Evolutionary conservation across 2,888 invertebrate genomes (phyloP), one percentile per base, ranked within the genome.

Genomic region (Leucoma salicis): DNA sequence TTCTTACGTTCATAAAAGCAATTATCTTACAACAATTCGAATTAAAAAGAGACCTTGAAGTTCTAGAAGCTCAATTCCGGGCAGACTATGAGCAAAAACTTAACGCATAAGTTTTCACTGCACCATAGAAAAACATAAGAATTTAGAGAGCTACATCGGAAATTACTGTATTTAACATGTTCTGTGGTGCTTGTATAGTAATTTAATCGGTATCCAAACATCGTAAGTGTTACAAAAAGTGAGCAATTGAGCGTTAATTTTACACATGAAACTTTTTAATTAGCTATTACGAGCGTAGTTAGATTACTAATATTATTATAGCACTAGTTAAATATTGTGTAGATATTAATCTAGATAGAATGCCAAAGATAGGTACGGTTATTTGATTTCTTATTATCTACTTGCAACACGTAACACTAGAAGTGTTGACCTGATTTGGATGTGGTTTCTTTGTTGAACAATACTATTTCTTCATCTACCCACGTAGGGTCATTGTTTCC

Each of bases 71-170:
- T n/a, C 31, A 42, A 29, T 1, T 7, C 27, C n/a, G n/a, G 46
- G 63, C 41, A 41, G n/a, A 27, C 32, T 14, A 29, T 10, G 34
- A 45, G 48, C 14, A 14, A 41, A 42, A 37, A 35, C 14, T 33
- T 25, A 12, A 1, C 13, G 15, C n/a, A 12, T 14, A 15, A 37
- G 4, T 28, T 29, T 18, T 15, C 10, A 25, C 34, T 36, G 24
- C 46, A 51, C 39, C 38, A 25, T 31, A 42, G 18, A 42, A 42
- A 42, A 37, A 13, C 28, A 33, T 18, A 40, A 47, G 32, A 48
- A 48, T 51, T 49, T 57, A 60, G 54, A 60, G 54, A 63, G 54
- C 42, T 57, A 31, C 36, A 38, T 43, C 33, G 46, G 46, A 48
- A 57, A 49, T 54, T 35, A 47, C 35, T 48, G 32, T 15, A 33